A percentile compares a stretch with the other conserved stretches of the same genome.
These are phyloP conservation scores for Cephus rjabovi DNA, from an alignment of 2,888 invertebrate species.

Conservation along the genomic window DNA sequence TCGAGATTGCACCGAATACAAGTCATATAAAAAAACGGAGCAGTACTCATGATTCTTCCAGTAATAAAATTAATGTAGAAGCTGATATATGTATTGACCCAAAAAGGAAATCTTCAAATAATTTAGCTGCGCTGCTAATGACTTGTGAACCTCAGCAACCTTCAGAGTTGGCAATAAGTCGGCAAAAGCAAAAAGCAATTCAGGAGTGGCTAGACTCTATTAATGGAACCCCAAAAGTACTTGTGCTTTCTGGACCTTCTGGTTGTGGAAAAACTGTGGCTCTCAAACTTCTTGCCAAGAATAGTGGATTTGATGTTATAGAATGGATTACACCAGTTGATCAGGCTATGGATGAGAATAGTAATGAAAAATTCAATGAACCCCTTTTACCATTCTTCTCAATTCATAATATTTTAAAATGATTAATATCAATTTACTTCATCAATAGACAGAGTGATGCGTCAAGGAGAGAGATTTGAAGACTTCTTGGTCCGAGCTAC, in stretches of 20 bases:
- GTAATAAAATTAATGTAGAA: neutral
- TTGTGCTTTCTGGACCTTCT: conserved; percentile 84
- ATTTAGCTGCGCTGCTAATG: conserved; percentile 45
- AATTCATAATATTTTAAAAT: neutral
- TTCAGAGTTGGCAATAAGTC: conserved; percentile 54
- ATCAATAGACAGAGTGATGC: conserved; percentile 47
- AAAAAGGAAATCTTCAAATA: conserved; percentile 33
- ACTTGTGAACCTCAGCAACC: conserved; percentile 51
- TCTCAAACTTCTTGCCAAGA: conserved; percentile 74
- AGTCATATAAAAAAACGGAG: neutral
- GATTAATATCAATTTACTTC: neutral
- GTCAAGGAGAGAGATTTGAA: conserved; percentile 78
- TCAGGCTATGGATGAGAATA: conserved; percentile 71
- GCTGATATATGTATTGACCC: neutral
- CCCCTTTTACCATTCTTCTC: neutral
- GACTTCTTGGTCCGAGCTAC: conserved; percentile 84
- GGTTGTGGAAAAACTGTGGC: conserved; percentile 88
- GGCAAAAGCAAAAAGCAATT: conserved; percentile 59
- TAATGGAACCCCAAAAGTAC: conserved; percentile 46
- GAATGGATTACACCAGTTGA: conserved; percentile 90
- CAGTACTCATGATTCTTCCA: neutral
- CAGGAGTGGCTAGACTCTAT: conserved; percentile 47
- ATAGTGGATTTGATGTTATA: conserved; percentile 72
- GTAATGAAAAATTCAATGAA: conserved; percentile 33
- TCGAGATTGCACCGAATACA: neutral